Evolutionary conservation across 1,140 invertebrate species (phyloP), one percentile per base, ranked within the genome.

Genomic region (Manduca sexta): DNA sequence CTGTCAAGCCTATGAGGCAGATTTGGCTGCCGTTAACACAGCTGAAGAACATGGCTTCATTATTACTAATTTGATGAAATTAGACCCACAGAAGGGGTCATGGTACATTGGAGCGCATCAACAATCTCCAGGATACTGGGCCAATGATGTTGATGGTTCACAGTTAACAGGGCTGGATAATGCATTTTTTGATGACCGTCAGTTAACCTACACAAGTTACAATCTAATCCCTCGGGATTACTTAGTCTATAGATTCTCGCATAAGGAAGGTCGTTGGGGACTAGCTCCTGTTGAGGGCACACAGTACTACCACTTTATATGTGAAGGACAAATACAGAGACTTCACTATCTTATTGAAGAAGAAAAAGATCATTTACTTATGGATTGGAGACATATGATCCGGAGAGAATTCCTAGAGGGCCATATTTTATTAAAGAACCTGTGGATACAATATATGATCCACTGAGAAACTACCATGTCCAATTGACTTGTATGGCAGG

Each of bases 361-460:
- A 59, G 91, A 93, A n/a, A n/a, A 51, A 88, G 95, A 44, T 92
- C 91, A 50, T 94, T 93, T 76, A 91, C 93, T 29, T 98, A 97
- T 88, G 96, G 96, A 1, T 69, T 94, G 14, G 88, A 88, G 34
- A 88, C 91, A 21, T 88, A 88, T 66, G 93, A 98, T 78, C 91
- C 93, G 5, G 88, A 91, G 50, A 91, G 91, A 69, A 91, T 98
- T 57, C 95, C 95, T 0, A 86, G 92, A 61, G 96, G 95, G 0
- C 97, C 97, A 10, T 94, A 91, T 73, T 97, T 98, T 71, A 92
- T 94, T 16, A 91, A 91, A 62, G 93, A 98, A 74, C 96, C 97
- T 0, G 85, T 89, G 15, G 89, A 93, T 69, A 92, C 90, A 15
- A 93, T 95, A 33, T 97, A 94, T 86, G 95, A 97, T 87, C 87